Conservation (phyloP, 2,888 invertebrate species). For the Diarsia dahlii region DNA sequence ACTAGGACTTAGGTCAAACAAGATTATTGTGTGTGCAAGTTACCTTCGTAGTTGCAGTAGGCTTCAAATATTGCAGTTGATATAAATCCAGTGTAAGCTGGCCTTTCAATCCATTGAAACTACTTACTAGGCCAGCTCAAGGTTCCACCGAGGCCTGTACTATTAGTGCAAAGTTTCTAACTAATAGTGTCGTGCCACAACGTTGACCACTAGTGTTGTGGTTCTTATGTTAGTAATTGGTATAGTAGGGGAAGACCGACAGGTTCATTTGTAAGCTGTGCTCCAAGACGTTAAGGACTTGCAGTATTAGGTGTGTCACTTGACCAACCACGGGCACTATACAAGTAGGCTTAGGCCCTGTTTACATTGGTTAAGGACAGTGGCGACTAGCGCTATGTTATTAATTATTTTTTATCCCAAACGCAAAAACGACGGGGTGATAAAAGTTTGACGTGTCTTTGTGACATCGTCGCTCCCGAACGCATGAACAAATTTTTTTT, state of each 20-base stretch:
- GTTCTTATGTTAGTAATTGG: constrained; percentile 38
- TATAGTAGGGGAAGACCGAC: constrained; percentile 12
- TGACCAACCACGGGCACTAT: neutral
- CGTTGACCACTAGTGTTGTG: constrained; percentile 27
- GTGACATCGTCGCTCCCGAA: no score
- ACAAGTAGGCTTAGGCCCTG: neutral
- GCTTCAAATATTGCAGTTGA: neutral
- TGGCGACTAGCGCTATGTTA: no score
- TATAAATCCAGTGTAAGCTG: neutral
- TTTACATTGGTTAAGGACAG: neutral
- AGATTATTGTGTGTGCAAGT: no score
- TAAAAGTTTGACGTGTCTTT: no score
- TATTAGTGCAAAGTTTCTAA: neutral
- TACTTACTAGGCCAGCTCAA: neutral
- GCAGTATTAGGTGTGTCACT: constrained; percentile 8
- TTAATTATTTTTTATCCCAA: no score
- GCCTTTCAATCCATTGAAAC: neutral
- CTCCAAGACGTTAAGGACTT: constrained; percentile 26
- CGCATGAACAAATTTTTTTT: neutral
- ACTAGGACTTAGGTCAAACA: no score
- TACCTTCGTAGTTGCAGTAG: neutral
- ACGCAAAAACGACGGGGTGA: no score
- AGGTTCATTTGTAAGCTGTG: constrained; percentile 34
- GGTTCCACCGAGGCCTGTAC: neutral
- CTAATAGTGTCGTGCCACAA: constrained; percentile 22